phyloP scores from a whole-genome alignment of 2,113 vertebrate species.

The human (Homo sapiens) region GRCh38 chr9:77122501-77123000 shows the following conservation, averaged over 20 bases:
- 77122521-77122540: constrained; percentile 72
- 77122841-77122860: no score
- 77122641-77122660: background rate
- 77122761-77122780: no score
- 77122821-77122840: no score
- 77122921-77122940: no score
- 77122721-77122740: background rate
- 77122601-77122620: constrained; percentile 1
- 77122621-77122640: background rate
- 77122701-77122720: background rate
- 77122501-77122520: constrained; percentile 75
- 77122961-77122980: background rate
- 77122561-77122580: constrained; percentile 68
- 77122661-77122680: background rate
- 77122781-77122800: no score
- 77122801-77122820: no score
- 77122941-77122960: background rate
- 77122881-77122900: no score
- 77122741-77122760: background rate
- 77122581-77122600: constrained; percentile 60
- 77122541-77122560: constrained; percentile 69
- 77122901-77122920: no score
- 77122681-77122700: background rate
- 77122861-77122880: no score
- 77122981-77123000: background rate